Conservation (phyloP, 2,797 vertebrate genomes). For the Erpetoichthys calabaricus region DNA sequence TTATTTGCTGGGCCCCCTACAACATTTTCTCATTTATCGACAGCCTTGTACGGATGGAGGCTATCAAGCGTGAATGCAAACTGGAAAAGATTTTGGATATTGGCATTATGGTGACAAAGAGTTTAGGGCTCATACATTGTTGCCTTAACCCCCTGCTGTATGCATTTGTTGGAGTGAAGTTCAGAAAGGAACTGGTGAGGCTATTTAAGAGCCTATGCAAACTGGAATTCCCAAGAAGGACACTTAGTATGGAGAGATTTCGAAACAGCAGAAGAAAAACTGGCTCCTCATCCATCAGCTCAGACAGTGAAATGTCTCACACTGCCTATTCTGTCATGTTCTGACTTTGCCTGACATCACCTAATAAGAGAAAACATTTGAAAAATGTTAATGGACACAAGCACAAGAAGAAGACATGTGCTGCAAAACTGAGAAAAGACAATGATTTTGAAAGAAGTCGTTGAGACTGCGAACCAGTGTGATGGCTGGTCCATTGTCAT, state of each 20-base stretch:
- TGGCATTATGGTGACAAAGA: constrained; percentile 46
- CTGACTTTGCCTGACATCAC: too few species aligned
- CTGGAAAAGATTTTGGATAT: constrained; percentile 41
- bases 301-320: constrained; percentile 50
- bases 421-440: too few species aligned
- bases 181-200: constrained; percentile 48
- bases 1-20: constrained; percentile 62
- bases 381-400: too few species aligned
- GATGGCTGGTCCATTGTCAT: too few species aligned
- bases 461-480: too few species aligned
- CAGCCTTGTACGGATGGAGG: constrained; percentile 31
- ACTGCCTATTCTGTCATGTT: constrained; percentile 48
- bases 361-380: too few species aligned
- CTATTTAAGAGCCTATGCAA: constrained; percentile 38
- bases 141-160: constrained; percentile 69
- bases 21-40: constrained; percentile 48
- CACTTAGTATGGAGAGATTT: constrained; percentile 7
- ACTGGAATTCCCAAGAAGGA: constrained; percentile 27
- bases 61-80: constrained; percentile 30
- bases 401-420: too few species aligned
- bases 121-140: constrained; percentile 54
- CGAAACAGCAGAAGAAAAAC: constrained; percentile 18
- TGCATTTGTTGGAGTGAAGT: constrained; percentile 61
- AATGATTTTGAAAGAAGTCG: too few species aligned
- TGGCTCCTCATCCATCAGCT: constrained; percentile 30